Conservation (phyloP, 2,888 invertebrate genomes). For the Esperia sulphurella region DNA sequence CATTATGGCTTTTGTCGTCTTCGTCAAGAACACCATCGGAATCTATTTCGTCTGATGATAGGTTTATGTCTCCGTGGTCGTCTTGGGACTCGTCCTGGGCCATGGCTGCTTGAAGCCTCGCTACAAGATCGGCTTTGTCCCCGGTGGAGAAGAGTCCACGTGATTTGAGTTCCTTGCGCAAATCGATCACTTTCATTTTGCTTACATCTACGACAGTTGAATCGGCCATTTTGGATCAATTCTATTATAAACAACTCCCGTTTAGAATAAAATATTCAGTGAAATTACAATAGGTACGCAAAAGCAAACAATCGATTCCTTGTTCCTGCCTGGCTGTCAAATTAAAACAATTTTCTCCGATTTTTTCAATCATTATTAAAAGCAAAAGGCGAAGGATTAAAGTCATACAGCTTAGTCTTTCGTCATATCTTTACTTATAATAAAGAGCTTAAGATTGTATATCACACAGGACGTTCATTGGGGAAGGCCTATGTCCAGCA, state of each 20-base stretch:
- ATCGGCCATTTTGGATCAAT: conserved; percentile 36
- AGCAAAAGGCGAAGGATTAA: too few species aligned
- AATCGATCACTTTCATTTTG: conserved; percentile 87
- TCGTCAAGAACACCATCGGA: conserved; percentile 76
- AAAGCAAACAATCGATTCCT: too few species aligned
- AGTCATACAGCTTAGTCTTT: too few species aligned
- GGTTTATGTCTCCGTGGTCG: background rate
- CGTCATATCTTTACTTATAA: too few species aligned
- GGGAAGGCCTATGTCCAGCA: too few species aligned
- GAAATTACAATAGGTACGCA: too few species aligned
- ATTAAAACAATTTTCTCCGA: too few species aligned
- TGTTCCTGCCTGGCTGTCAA: too few species aligned
- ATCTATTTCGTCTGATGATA: conserved; percentile 43
- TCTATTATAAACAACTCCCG: background rate
- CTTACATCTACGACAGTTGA: conserved; percentile 47
- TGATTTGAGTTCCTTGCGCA: conserved; percentile 89
- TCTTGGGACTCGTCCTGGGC: conserved; percentile 23
- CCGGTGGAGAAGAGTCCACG: conserved; percentile 86
- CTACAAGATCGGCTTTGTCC: conserved; percentile 85
- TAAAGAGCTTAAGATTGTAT: too few species aligned
- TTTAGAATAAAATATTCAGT: too few species aligned
- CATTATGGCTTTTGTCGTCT: conserved; percentile 70
- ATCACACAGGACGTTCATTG: too few species aligned
- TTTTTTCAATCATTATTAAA: too few species aligned
- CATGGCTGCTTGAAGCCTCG: conserved; percentile 17